Percentiles rank a stretch among this genome's conserved stretches.
These are phyloP conservation scores for Agrypnia vestita DNA, from an alignment of 1,140 invertebrate species.

Conservation along the genomic window DNA sequence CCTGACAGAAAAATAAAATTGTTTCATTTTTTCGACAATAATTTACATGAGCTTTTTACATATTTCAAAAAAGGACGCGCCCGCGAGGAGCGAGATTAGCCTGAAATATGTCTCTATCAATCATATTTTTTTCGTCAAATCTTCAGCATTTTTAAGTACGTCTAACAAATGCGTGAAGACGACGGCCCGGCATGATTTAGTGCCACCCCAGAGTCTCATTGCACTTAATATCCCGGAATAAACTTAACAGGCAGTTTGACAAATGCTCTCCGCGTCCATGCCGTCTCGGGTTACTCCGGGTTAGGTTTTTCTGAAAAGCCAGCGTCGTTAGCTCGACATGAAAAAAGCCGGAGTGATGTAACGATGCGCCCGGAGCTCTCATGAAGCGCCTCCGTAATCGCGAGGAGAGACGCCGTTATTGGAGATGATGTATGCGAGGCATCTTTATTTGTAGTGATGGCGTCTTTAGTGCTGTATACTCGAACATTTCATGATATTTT, in stretches of 20 bases:
- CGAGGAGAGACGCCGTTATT: background rate
- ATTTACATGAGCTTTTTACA: no score
- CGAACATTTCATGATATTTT: no score
- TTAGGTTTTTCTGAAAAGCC: slow-evolving; percentile 35
- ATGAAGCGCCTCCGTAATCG: slow-evolving; percentile 13
- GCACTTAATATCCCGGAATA: slow-evolving; percentile 44
- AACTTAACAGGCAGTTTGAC: slow-evolving; percentile 39
- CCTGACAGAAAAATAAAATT: no score
- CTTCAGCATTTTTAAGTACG: slow-evolving; percentile 22
- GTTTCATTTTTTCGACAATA: no score
- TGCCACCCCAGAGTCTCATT: background rate
- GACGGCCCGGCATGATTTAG: slow-evolving; percentile 26
- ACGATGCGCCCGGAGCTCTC: slow-evolving; percentile 4
- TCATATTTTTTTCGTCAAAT: slow-evolving; percentile 33
- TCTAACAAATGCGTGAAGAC: slow-evolving; percentile 41
- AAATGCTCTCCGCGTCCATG: slow-evolving; percentile 16
- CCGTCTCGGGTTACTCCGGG: slow-evolving; percentile 29
- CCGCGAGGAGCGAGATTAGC: background rate
- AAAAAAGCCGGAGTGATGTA: slow-evolving; percentile 39
- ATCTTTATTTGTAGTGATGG: background rate
- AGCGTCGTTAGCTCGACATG: slow-evolving; percentile 42
- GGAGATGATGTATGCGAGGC: background rate
- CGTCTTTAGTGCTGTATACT: no score
- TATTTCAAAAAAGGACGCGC: background rate
- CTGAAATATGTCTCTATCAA: slow-evolving; percentile 20